phyloP scores from a whole-genome alignment of 2,113 vertebrate genomes.

The Tapirus terrestris region DNA sequence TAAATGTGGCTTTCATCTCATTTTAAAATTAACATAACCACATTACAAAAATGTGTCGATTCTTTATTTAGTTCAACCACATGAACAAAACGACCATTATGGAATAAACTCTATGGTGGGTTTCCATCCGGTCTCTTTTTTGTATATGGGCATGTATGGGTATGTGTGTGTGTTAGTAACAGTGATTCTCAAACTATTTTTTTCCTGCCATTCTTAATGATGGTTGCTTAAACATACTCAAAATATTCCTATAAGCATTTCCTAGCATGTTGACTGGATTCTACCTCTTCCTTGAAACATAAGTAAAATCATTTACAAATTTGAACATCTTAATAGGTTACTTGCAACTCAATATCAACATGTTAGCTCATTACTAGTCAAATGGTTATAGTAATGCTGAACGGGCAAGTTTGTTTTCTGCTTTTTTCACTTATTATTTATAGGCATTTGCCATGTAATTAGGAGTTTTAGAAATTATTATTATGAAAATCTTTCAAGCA shows the following conservation, averaged over 20 bases:
- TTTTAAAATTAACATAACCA: constrained; percentile 39
- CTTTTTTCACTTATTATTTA: background rate
- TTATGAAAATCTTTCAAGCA: background rate
- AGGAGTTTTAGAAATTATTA: background rate
- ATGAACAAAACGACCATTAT: background rate
- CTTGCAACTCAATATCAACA: background rate
- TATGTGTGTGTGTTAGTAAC: background rate
- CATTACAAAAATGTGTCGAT: background rate
- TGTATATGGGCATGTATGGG: background rate
- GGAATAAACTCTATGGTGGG: background rate
- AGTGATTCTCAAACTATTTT: background rate
- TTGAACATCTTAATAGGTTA: background rate
- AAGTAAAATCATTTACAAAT: background rate
- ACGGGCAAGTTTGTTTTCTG: background rate
- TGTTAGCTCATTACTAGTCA: background rate
- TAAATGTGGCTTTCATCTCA: constrained; percentile 20
- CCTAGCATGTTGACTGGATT: background rate
- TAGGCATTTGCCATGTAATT: background rate
- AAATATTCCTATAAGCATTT: background rate
- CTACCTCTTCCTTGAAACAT: background rate
- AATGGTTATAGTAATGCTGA: background rate
- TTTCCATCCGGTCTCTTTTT: background rate
- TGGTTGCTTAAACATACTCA: background rate
- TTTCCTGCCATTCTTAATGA: background rate
- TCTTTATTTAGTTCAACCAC: background rate